Base-by-base conservation (phyloP, 2,888 invertebrate species). In the Archips xylosteana region DNA sequence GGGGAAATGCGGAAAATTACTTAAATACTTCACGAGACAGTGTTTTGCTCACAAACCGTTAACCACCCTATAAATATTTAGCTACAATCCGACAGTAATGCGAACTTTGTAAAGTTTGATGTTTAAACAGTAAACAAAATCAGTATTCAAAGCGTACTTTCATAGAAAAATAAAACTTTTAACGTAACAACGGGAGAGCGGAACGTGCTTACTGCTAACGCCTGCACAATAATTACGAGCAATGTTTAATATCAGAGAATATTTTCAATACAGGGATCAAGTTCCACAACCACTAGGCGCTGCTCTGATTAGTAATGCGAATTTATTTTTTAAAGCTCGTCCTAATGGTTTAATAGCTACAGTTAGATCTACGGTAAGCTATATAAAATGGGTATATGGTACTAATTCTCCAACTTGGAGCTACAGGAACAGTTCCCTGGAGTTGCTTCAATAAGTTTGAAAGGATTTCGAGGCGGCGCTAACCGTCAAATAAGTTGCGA, bases 1-100 rank as follows among this genome's bases (percentile, higher is more conserved):
- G 81, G 82, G 85, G 82, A 85, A 86, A 86, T 80, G 85, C 85
- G 87, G 89, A 88, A 91, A 92, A 92, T 92, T 88, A 87, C 89
- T 87, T 87, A 90, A 88, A 88, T 87, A 87, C 89, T 87, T 88
- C 85, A 89, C 86, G 88, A 87, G 85, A 81, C 76, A 75, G 75
- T 75, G 79, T 82, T 81, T 71, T 75, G 74, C 75, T 78, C 76
- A 75, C 39, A 39, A 73, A 68, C 76, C 62, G 63, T 68, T 70
- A 71, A 70, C 80, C 78, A 71, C 74, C 79, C 78, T 79, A 85
- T 88, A 87, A 89, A 88, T 89, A 88, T 89, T 87, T 89, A 85
- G 74, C 75, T 76, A 77, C 70, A 64, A 63, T 75, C 79, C 76
- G 78, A 76, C 79, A 81, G 81, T 88, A 86, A 88, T 88, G 82